Conservation (phyloP, 2,113 vertebrate species). For the Stictonetta naevosa region DNA sequence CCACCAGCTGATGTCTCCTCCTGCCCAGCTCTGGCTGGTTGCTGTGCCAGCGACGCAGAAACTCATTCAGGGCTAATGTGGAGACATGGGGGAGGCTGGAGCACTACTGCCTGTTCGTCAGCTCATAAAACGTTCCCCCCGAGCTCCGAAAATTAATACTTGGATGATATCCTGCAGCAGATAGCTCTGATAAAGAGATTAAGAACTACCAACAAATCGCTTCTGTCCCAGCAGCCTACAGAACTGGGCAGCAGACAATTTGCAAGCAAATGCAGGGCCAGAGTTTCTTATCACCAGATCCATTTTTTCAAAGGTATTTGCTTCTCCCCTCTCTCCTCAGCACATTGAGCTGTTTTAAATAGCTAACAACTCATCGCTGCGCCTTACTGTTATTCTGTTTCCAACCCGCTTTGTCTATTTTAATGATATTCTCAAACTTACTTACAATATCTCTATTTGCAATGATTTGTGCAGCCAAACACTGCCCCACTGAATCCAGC, state of each 20-base stretch:
- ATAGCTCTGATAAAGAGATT: slow-evolving; percentile 10
- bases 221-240: not conserved
- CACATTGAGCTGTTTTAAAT: not conserved
- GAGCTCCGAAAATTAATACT: not conserved
- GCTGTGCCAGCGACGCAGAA: slow-evolving; percentile 9
- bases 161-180: not conserved
- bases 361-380: not conserved
- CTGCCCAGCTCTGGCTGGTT: not conserved
- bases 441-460: not conserved
- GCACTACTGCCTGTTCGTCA: not conserved
- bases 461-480: not conserved
- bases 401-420: not conserved
- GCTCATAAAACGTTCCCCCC: slow-evolving; percentile 1
- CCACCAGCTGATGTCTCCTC: slow-evolving; percentile 47
- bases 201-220: not conserved
- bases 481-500: not conserved
- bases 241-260: not conserved
- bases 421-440: not conserved
- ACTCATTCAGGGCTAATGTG: slow-evolving; percentile 13
- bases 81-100: not conserved
- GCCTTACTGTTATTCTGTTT: not conserved
- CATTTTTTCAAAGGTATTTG: slow-evolving; percentile 19
- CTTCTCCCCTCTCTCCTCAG: not conserved
- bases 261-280: not conserved
- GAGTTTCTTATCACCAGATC: not conserved